Base-by-base conservation (phyloP, 2,797 vertebrate genomes). In the Taeniopygia guttata region DNA sequence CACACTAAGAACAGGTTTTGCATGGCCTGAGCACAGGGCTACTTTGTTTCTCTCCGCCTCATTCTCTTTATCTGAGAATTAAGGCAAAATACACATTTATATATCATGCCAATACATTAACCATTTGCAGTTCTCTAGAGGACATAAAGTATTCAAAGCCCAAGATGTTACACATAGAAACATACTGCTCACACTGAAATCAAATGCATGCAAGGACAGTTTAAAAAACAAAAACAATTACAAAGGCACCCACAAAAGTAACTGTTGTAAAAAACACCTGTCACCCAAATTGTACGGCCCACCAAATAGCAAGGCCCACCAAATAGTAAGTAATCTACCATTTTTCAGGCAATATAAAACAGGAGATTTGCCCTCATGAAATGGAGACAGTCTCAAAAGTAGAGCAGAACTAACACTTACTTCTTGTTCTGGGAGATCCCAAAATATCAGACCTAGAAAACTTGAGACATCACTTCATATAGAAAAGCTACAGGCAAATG, bases 361-460 rank as follows among this genome's bases (percentile, higher is more conserved):
- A 52, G 8, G 21, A 89, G 26, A 17, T 75, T 88, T 93, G 43
- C 54, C 56, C 69, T 27, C 54, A 32, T 83, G 32, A 84, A 93
- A 81, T 49, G 43, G 86, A 90, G 67, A 69, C 48, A 56, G 74
- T 82, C 80, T 19, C 69, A 46, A 84, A 96, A 95, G 90, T 82
- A 87, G 96, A 96, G 36, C 94, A 91, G 89, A 94, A 90, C 69
- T 93, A 70, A 95, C 92, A 90, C 90, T 77, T 94, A 54, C 87
- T 95, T 88, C 77, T 48, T 82, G 91, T 90, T 94, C 94, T 96
- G 48, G 49, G 38, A 94, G 83, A 88, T 90, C 90, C 34, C 59
- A 94, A 95, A 96, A 96, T 95, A 96, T 67, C 94, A 95, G 92
- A 93, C 93, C 94, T 90, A 95, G 89, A 95, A 96, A 96, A 95